Percentiles rank a stretch among this genome's conserved stretches.
Conservation (phyloP, 2,888 invertebrate genomes). For the Idaea aversata region DNA sequence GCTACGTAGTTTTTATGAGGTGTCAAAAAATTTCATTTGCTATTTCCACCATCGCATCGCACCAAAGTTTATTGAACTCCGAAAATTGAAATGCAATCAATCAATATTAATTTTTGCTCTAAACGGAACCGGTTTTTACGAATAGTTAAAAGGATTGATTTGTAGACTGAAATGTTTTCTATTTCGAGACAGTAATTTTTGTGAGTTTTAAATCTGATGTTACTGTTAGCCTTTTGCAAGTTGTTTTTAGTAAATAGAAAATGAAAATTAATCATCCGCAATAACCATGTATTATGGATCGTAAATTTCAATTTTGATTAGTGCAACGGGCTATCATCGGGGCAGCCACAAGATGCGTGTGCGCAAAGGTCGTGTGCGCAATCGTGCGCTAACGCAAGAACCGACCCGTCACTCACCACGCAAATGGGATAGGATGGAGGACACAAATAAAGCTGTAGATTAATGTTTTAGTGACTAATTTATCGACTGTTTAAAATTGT, state of each 20-base stretch:
- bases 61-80: conserved; percentile 26
- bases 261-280: not conserved
- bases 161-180: not conserved
- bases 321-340: conserved; percentile 55
- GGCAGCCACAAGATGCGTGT: conserved; percentile 42
- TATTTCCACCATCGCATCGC: conserved; percentile 23
- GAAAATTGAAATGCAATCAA: conserved; percentile 34
- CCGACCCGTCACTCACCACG: conserved; percentile 39
- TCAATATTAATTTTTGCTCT: conserved; percentile 36
- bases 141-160: conserved; percentile 33
- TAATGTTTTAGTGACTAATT: conserved; percentile 27
- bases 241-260: not conserved
- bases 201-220: not conserved
- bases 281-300: conserved; percentile 6
- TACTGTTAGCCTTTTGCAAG: not conserved
- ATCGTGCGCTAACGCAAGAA: conserved; percentile 37
- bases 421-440: conserved; percentile 27
- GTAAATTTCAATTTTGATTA: conserved; percentile 56
- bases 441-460: conserved; percentile 33
- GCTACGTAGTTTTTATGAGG: conserved; percentile 28
- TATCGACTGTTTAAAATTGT: conserved; percentile 13
- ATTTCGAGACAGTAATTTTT: not conserved
- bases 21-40: conserved; percentile 22
- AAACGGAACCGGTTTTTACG: conserved; percentile 33
- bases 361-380: conserved; percentile 57